A percentile compares a stretch with the other conserved stretches of the same genome.
Conservation (phyloP, 1,140 invertebrate species). For the Eueides isabella region DNA sequence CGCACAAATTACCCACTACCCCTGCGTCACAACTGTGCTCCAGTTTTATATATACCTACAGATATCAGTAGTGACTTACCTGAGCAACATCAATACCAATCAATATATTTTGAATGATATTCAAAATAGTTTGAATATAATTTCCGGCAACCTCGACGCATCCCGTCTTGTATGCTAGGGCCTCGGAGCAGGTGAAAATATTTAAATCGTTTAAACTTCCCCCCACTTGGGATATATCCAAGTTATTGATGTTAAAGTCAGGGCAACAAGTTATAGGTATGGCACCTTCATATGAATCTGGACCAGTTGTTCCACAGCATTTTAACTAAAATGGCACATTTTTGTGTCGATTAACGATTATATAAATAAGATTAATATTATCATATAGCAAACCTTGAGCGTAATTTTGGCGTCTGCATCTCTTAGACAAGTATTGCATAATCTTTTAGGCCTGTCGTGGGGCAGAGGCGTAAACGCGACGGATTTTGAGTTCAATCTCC, state of each 20-base stretch:
- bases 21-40: neutral
- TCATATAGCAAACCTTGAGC: too few relatives aligned
- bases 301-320: neutral
- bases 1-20: neutral
- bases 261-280: slow-evolving; percentile 2
- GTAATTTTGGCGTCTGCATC: too few relatives aligned
- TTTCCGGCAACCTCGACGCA: neutral
- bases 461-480: too few relatives aligned
- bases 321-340: neutral
- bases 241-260: neutral
- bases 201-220: neutral
- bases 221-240: neutral
- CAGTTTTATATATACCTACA: neutral
- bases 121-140: neutral
- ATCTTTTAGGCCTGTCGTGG: too few relatives aligned
- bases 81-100: neutral
- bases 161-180: neutral
- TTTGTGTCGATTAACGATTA: neutral
- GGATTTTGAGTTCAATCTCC: too few relatives aligned
- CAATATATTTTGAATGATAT: neutral
- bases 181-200: neutral
- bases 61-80: neutral
- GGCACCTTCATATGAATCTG: neutral
- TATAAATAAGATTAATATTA: neutral
- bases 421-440: too few relatives aligned